Base-by-base conservation (phyloP, 2,113 vertebrate genomes). In the Pungitius pungitius region DNA sequence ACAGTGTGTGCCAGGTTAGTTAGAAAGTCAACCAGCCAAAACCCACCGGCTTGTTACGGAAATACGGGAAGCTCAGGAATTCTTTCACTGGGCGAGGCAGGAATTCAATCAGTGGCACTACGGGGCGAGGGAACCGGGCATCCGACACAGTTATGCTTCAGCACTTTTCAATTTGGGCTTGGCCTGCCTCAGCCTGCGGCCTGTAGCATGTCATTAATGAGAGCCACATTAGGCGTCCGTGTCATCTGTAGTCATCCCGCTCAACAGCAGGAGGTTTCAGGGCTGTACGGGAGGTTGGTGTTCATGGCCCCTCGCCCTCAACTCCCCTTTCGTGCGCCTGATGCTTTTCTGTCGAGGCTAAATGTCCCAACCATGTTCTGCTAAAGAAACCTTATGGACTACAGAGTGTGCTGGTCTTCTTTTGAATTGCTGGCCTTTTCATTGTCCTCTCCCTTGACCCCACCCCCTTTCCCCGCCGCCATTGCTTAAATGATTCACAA, bases 131-230 rank as follows among this genome's bases (percentile, higher is more conserved):
- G 91, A 91, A 81, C 82, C 54, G 85, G 86, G 85, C 87, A 87
- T 92, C 89, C 72, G 82, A 89, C 87, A 88, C 88, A 87, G 91
- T 86, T 90, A 82, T 83, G 91, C 90, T 90, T 90, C 84, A 89
- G 84, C 88, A 90, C 90, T 89, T 92, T 92, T 93, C 90, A 92
- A 92, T 92, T 93, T 93, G 83, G 62, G 77, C 69, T 78, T 68
- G 86, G 86, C 65, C 85, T 81, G 77, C 87, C 76, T 83, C 73
- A 83, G 88, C 82, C 85, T 80, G 49, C 62, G 82, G 89, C 84
- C 90, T 83, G 83, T 81, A 85, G 89, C 72, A 60, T 77, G 74
- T 88, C 81, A 75, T 91, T 92, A 92, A 92, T 91, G 88, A 87
- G 90, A 88, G 88, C 88, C 86, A 91, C 87, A 91, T 91, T 91